These are phyloP conservation scores for Sepioteuthis lessoniana DNA, from an alignment of 2,888 invertebrate species.

Conservation along the genomic window DNA sequence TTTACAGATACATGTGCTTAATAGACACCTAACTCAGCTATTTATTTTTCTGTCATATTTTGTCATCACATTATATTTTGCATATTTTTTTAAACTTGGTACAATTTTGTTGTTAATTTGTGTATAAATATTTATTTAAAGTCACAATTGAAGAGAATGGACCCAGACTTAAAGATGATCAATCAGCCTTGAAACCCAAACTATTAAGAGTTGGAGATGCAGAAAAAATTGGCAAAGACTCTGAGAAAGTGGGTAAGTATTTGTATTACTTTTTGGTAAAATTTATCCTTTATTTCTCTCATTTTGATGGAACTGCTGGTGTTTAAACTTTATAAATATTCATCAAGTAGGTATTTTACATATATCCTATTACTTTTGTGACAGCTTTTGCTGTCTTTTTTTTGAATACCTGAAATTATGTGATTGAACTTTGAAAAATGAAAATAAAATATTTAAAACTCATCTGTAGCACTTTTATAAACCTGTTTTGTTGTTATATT, in stretches of 20 bases:
- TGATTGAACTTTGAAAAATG: no score
- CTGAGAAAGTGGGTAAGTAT: slow-evolving; percentile 40
- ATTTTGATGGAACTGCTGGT: no score
- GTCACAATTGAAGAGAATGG: slow-evolving; percentile 87
- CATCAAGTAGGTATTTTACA: no score
- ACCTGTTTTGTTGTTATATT: neutral
- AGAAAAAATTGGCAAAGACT: slow-evolving; percentile 55
- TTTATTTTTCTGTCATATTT: neutral
- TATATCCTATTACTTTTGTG: no score
- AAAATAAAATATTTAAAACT: neutral
- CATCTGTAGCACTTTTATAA: neutral
- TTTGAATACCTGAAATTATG: no score
- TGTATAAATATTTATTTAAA: slow-evolving; percentile 74
- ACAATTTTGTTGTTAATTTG: neutral
- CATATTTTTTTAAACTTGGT: no score
- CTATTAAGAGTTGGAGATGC: slow-evolving; percentile 71
- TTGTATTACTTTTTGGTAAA: neutral
- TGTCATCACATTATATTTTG: neutral
- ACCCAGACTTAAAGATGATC: slow-evolving; percentile 65
- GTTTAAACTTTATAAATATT: no score
- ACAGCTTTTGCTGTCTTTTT: no score
- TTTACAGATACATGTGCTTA: no score
- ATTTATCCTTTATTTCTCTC: no score
- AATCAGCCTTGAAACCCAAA: slow-evolving; percentile 61
- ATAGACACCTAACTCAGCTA: no score